A percentile compares a stretch with the other conserved stretches of the same genome.
Evolutionary conservation across 2,888 invertebrate species (phyloP).

Genomic region (Meloe dianella): DNA sequence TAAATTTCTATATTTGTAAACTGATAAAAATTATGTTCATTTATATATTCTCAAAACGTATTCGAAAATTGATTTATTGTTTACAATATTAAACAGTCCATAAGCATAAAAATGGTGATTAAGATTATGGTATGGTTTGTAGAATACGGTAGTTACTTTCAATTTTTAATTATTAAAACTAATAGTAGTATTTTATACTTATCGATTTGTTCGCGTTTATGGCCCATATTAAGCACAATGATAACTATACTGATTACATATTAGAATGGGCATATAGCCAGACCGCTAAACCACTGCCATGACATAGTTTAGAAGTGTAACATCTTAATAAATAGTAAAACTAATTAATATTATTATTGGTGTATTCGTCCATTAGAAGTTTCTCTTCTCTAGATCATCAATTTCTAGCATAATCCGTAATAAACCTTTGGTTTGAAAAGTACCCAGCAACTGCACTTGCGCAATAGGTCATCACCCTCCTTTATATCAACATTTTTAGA

Average conservation of each 20-base stretch:
- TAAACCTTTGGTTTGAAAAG: too few species aligned
- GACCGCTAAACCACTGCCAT: conserved; percentile 33
- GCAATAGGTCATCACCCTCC: too few species aligned
- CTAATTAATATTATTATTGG: neutral
- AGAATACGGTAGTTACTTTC: neutral
- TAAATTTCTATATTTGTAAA: too few species aligned
- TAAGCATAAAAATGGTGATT: neutral
- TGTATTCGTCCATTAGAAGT: too few species aligned
- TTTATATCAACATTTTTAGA: too few species aligned
- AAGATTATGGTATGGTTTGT: too few species aligned
- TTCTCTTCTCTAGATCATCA: too few species aligned
- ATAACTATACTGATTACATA: conserved; percentile 32
- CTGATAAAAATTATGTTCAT: too few species aligned
- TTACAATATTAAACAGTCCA: neutral
- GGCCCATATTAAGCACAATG: conserved; percentile 25
- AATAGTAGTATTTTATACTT: neutral
- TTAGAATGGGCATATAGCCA: conserved; percentile 37
- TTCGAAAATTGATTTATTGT: neutral
- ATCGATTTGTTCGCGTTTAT: conserved; percentile 6
- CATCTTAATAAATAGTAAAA: conserved; percentile 20
- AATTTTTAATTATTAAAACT: conserved; percentile 2
- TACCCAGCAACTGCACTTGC: too few species aligned
- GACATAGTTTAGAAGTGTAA: conserved; percentile 31
- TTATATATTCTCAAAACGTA: too few species aligned
- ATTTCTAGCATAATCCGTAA: too few species aligned